These are phyloP conservation scores for Gobio occitaniae DNA, from an alignment of 2,797 vertebrate species.

Conservation along the genomic window DNA sequence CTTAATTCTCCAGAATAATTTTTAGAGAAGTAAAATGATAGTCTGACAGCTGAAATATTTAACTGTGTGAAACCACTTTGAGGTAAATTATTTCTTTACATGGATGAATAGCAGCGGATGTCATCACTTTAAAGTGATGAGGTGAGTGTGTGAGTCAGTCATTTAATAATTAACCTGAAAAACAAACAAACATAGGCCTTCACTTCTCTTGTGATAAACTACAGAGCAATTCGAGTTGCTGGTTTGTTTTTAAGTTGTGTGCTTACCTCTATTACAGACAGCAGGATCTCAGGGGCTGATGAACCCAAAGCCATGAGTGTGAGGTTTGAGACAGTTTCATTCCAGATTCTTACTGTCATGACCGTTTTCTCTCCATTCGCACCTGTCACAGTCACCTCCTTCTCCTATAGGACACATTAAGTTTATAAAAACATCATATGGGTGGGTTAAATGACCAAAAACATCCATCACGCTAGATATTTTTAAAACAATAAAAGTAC, in stretches of 20 bases:
- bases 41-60: not conserved
- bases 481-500: not conserved
- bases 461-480: not conserved
- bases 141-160: slow-evolving; percentile 9
- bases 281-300: slow-evolving; percentile 93
- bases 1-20: not conserved
- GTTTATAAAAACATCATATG: not conserved
- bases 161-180: slow-evolving; percentile 7
- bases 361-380: slow-evolving; percentile 90
- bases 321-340: slow-evolving; percentile 96
- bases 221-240: not conserved
- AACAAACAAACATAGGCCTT: not conserved
- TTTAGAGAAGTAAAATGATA: not conserved
- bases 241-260: not conserved
- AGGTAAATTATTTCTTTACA: slow-evolving; percentile 22
- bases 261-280: slow-evolving; percentile 92
- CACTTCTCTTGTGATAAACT: not conserved
- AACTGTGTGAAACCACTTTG: not conserved
- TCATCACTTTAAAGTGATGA: slow-evolving; percentile 12
- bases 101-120: not conserved
- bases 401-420: slow-evolving; percentile 79
- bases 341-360: slow-evolving; percentile 89
- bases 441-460: not conserved
- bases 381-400: slow-evolving; percentile 92
- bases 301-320: slow-evolving; percentile 96